Evolutionary conservation across 2,113 vertebrate species (phyloP), one percentile per base, ranked within the genome.

Genomic region (Clarias batrachus): DNA sequence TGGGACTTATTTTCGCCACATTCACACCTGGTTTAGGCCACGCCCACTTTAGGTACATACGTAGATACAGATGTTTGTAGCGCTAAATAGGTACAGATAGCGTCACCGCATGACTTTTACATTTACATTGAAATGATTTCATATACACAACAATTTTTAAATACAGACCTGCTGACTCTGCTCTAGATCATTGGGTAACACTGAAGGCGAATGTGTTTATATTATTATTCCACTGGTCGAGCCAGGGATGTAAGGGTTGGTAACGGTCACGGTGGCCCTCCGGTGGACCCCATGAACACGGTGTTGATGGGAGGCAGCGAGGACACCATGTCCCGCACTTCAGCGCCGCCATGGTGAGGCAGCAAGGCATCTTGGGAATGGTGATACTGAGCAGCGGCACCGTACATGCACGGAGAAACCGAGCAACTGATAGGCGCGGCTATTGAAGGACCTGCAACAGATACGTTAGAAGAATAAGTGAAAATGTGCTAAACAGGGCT

Each of bases 261-360:
- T 13, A n/a, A n/a, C 57, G 5, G 79, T 96, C 91, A 97, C n/a
- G 96, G 95, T 56, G 96, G 96, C 73, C 96, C 96, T 78, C 96
- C 93, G 41, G 96, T 71, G 3, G 90, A 87, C 85, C 97, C 98
- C 98, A 99, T 97, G 91, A 99, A 99, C 87, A 99, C 98, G 0
- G 98, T 99, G 88, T 99, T 98, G 94, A 99, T 99, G 87, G 98
- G 97, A 63, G 98, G 98, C 87, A 99, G 94, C 54, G 97, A 97
- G 1, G 98, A 96, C 66, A 96, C 95, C 92, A 97, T 94, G 86
- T 98, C 96, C 90, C 95, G 94, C 23, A 94, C 92, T 16, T 95
- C 94, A 7, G 90, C 93, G 7, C 92, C 89, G 0, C 92, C 90
- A 3, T 93, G 95, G 74, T 96, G 89, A 91, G 96, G 90, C 3